phyloP scores from a whole-genome alignment of 2,797 vertebrate genomes.

The Arnoldichthys spilopterus region DNA sequence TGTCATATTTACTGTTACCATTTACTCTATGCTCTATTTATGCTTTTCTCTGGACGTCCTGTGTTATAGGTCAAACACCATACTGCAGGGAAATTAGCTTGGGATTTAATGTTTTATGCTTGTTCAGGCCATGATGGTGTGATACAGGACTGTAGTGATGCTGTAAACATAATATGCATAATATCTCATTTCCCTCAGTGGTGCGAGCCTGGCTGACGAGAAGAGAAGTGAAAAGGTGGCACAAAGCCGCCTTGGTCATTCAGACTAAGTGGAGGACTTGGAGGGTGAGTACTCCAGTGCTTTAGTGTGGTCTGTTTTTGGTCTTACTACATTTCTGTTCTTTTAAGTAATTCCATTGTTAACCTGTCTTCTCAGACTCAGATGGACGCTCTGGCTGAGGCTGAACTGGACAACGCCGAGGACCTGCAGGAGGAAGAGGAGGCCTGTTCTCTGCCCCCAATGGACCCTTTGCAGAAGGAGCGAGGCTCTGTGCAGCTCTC shows the following conservation, averaged over 20 bases:
- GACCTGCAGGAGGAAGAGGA: constrained; percentile 66
- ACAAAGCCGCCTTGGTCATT: constrained; percentile 80
- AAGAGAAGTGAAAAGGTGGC: constrained; percentile 78
- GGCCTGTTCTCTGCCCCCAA: neutral
- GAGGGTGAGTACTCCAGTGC: constrained; percentile 79
- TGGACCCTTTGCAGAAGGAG: constrained; percentile 55
- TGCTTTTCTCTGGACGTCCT: too few species aligned
- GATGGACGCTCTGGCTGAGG: constrained; percentile 81
- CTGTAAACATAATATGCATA: neutral
- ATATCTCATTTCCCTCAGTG: constrained; percentile 68
- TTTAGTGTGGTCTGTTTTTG: neutral
- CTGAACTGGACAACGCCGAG: constrained; percentile 85
- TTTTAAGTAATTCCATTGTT: neutral
- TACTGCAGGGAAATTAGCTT: too few species aligned
- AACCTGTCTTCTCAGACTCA: neutral
- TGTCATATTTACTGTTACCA: too few species aligned
- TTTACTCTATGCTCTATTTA: too few species aligned
- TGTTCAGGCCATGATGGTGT: too few species aligned
- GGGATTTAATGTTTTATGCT: too few species aligned
- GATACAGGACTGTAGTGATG: too few species aligned
- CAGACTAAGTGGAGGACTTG: constrained; percentile 85
- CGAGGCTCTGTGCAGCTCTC: constrained; percentile 72
- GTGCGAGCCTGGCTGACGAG: constrained; percentile 87
- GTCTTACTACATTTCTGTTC: neutral
- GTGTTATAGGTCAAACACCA: too few species aligned